Conservation (phyloP, 2,888 invertebrate species). For the Nineta flava region DNA sequence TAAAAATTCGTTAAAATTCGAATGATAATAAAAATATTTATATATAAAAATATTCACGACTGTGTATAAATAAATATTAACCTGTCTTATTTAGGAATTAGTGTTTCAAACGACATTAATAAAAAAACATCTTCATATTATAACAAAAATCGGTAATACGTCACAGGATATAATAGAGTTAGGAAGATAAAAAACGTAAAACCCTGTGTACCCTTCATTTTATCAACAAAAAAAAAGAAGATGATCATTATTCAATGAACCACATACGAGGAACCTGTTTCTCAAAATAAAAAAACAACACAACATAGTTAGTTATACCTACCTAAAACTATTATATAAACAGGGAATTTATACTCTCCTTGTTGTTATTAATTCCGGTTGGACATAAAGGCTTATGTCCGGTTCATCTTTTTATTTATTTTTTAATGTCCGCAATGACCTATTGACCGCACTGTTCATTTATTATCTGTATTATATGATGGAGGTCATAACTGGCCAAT, state of each 20-base stretch:
- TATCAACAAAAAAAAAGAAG: too few species aligned
- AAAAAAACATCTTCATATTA: too few species aligned
- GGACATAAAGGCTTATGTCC: constrained; percentile 3
- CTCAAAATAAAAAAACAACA: neutral
- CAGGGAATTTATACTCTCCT: neutral
- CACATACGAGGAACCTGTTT: constrained; percentile 1
- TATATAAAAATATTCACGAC: too few species aligned
- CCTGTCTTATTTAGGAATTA: too few species aligned
- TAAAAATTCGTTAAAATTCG: too few species aligned
- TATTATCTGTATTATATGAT: constrained; percentile 29
- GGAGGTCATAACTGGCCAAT: constrained; percentile 10
- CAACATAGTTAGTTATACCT: neutral
- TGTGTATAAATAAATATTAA: too few species aligned
- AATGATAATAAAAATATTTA: too few species aligned
- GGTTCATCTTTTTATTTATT: constrained; percentile 18
- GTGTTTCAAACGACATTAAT: too few species aligned
- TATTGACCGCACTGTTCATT: constrained; percentile 29
- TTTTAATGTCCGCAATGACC: constrained; percentile 27
- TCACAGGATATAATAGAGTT: too few species aligned
- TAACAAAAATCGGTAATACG: too few species aligned
- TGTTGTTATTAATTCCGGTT: constrained; percentile 5
- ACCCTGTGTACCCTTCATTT: too few species aligned
- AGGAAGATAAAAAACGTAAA: too few species aligned
- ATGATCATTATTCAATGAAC: neutral
- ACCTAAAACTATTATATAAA: neutral